Evolutionary conservation across 2,888 invertebrate genomes (phyloP).

Genomic region (Hydroisotoma schaefferi): DNA sequence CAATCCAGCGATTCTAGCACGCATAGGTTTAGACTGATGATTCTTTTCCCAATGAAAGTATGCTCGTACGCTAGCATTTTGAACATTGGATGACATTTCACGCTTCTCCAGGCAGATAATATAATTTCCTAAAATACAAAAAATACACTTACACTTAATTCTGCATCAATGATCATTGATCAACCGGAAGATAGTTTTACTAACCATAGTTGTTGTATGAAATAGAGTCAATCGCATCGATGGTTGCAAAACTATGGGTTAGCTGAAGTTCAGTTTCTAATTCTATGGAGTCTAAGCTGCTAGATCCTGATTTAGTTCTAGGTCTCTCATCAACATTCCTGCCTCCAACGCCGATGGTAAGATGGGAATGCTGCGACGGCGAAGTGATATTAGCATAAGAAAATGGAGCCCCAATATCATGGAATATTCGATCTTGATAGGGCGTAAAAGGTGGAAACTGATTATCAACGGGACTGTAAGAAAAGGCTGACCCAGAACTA

Average conservation of each 20-base stretch:
- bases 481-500: not conserved
- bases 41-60: conserved; percentile 70
- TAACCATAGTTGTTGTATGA: conserved; percentile 65
- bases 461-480: conserved; percentile 8
- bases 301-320: conserved; percentile 22
- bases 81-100: conserved; percentile 14
- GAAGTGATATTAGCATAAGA: not conserved
- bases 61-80: conserved; percentile 60
- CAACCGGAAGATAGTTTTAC: not conserved
- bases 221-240: conserved; percentile 66
- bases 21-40: conserved; percentile 54
- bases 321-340: conserved; percentile 15
- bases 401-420: not conserved
- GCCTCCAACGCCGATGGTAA: conserved; percentile 13
- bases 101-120: conserved; percentile 61
- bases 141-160: not conserved
- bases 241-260: conserved; percentile 62
- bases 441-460: not conserved
- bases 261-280: conserved; percentile 32
- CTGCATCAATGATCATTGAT: not conserved
- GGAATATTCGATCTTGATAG: not conserved
- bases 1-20: conserved; percentile 69
- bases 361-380: not conserved
- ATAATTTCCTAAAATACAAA: conserved; percentile 58
- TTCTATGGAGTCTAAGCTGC: conserved; percentile 28